Evolutionary conservation across 1,140 invertebrate genomes (phyloP), one percentile per base, ranked within the genome.

Genomic region (Drosophila murphyi): DNA sequence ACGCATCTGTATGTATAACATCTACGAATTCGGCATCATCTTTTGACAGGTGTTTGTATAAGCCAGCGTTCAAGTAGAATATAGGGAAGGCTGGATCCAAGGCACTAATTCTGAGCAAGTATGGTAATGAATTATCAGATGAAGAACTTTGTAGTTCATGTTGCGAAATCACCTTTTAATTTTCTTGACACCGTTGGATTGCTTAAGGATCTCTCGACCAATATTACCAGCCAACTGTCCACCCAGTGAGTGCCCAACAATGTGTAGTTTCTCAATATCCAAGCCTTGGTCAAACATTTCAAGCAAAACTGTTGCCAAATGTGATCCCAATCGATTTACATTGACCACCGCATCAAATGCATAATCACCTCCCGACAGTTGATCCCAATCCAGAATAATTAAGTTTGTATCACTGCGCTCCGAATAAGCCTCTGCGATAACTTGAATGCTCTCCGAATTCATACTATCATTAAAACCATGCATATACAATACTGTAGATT

Each of bases 161-260:
- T 45, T 4, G 43, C 5, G n/a, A 5, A 20, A 28, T 12, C 10
- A 92, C 92, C 92, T 91, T 50, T 82, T 87, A 4, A 93, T 35
- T 75, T 92, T 92, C 43, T 75, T 67, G 0, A 55, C 86, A 10
- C 80, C 78, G 39, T 83, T 80, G 31, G 77, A 78, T 4, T 80
- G 74, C 8, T 80, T 87, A n/a, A 82, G 77, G 3, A 94, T 70
- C 62, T 92, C 92, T 34, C 92, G 92, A 0, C 95, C 96, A 1
- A 95, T 93, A 54, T 95, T 94, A 0, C 96, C 96, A 3, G 96
- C 94, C 34, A 96, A 93, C 63, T 97, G 96, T 4, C 95, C 95
- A 0, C 96, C 96, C 43, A 97, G 91, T 4, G 96, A 96, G 88
- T 96, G 96, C 0, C 95, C 96, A 41, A 97, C 94, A 3, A 97